phyloP scores from a whole-genome alignment of 1,140 invertebrate species.

The Drosophila tristis region DNA sequence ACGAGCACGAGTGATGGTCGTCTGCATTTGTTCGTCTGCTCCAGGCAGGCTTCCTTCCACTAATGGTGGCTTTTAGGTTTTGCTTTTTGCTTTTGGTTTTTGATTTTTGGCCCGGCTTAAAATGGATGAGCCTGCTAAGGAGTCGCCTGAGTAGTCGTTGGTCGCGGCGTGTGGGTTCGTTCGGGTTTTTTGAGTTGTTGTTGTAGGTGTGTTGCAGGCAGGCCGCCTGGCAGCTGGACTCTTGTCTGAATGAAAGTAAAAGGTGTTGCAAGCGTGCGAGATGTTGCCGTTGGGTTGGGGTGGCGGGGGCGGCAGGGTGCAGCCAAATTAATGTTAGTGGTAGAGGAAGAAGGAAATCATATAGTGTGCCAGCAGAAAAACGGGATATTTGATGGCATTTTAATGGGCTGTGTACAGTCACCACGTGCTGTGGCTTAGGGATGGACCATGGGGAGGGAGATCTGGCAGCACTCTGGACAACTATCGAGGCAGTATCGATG shows the following conservation, averaged over 20 bases:
- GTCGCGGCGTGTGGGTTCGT: slow-evolving; percentile 59
- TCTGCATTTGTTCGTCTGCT: neutral
- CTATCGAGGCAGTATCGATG: neutral
- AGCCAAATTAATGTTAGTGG: slow-evolving; percentile 44
- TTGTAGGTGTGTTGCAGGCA: slow-evolving; percentile 41
- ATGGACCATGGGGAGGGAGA: no score
- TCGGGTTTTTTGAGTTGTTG: slow-evolving; percentile 9
- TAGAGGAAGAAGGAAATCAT: slow-evolving; percentile 39
- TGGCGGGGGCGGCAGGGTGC: slow-evolving; percentile 4
- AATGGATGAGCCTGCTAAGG: slow-evolving; percentile 75
- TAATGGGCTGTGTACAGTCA: slow-evolving; percentile 14
- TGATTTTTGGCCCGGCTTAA: slow-evolving; percentile 67
- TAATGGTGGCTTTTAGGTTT: slow-evolving; percentile 76
- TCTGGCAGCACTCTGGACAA: no score
- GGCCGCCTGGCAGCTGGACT: slow-evolving; percentile 51
- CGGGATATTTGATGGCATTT: slow-evolving; percentile 38
- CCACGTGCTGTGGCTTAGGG: neutral
- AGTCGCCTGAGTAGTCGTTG: slow-evolving; percentile 29
- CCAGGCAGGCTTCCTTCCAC: slow-evolving; percentile 30
- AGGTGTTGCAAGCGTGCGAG: slow-evolving; percentile 56
- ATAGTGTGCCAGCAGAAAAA: slow-evolving; percentile 6
- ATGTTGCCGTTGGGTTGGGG: neutral
- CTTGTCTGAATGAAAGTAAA: slow-evolving; percentile 68
- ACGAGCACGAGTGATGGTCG: neutral
- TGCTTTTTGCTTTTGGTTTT: slow-evolving; percentile 53